Evolutionary conservation across 2,888 invertebrate species (phyloP).

Genomic region (Melangyna quadrimaculata): DNA sequence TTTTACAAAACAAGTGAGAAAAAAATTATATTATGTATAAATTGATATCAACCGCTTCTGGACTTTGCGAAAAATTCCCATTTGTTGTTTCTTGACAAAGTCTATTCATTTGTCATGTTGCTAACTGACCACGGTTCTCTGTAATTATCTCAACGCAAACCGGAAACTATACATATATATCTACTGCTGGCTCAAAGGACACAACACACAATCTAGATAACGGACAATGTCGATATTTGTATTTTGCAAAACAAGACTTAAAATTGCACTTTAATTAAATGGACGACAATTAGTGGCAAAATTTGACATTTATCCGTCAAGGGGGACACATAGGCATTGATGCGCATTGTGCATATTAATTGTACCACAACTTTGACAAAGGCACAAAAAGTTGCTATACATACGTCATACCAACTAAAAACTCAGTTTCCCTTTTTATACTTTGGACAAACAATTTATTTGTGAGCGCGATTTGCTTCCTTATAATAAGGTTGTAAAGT

Average conservation of each 20-base stretch:
- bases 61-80: constrained; percentile 4
- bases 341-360: constrained; percentile 69
- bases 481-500: constrained; percentile 41
- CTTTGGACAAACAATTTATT: constrained; percentile 36
- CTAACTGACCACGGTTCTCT: constrained; percentile 58
- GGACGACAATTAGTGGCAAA: constrained; percentile 77
- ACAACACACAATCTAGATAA: constrained; percentile 70
- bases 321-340: constrained; percentile 73
- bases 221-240: constrained; percentile 61
- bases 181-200: not conserved
- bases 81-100: constrained; percentile 25
- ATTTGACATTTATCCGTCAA: constrained; percentile 75
- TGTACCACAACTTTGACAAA: constrained; percentile 17
- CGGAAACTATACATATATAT: constrained; percentile 34
- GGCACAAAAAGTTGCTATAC: not conserved
- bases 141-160: constrained; percentile 59
- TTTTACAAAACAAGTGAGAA: not conserved
- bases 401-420: not conserved
- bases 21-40: not conserved
- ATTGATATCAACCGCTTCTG: constrained; percentile 46
- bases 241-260: constrained; percentile 74
- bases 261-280: constrained; percentile 80
- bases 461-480: constrained; percentile 51
- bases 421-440: constrained; percentile 1
- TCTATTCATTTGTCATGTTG: constrained; percentile 59